Conservation (phyloP, 2,888 invertebrate species). For the Leptinotarsa juncta region DNA sequence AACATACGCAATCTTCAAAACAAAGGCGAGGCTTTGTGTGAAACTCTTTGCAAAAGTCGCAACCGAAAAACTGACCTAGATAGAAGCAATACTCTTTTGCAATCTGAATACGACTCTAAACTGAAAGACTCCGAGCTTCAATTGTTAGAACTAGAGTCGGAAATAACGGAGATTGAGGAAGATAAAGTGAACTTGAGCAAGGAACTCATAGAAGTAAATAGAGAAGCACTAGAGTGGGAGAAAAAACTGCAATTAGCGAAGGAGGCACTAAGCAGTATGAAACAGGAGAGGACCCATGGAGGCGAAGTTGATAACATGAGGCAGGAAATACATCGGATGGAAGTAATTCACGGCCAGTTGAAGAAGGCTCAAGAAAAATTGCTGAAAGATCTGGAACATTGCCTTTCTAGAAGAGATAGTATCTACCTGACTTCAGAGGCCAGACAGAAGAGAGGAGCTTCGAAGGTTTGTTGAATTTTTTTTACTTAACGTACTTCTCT, state of each 20-base stretch:
- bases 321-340: conserved; percentile 86
- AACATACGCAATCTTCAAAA: conserved; percentile 73
- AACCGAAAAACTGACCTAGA: conserved; percentile 69
- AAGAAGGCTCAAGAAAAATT: conserved; percentile 71
- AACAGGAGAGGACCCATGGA: conserved; percentile 72
- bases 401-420: conserved; percentile 73
- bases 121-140: conserved; percentile 76
- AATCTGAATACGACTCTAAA: conserved; percentile 66
- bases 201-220: conserved; percentile 72
- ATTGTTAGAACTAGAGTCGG: conserved; percentile 75
- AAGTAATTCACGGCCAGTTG: conserved; percentile 70
- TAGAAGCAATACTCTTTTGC: conserved; percentile 68
- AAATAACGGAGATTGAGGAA: conserved; percentile 74
- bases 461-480: conserved; percentile 28
- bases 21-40: conserved; percentile 71
- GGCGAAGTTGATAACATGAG: conserved; percentile 84
- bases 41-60: conserved; percentile 70
- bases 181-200: conserved; percentile 76
- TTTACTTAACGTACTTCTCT: conserved; percentile 36
- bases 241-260: conserved; percentile 80
- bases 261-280: conserved; percentile 77
- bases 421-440: conserved; percentile 72
- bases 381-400: conserved; percentile 74
- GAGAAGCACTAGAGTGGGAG: conserved; percentile 84
- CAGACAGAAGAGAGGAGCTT: conserved; percentile 66